These are phyloP conservation scores for Drosophila flavopinicola DNA, from an alignment of 2,888 invertebrate genomes.

Conservation along the genomic window DNA sequence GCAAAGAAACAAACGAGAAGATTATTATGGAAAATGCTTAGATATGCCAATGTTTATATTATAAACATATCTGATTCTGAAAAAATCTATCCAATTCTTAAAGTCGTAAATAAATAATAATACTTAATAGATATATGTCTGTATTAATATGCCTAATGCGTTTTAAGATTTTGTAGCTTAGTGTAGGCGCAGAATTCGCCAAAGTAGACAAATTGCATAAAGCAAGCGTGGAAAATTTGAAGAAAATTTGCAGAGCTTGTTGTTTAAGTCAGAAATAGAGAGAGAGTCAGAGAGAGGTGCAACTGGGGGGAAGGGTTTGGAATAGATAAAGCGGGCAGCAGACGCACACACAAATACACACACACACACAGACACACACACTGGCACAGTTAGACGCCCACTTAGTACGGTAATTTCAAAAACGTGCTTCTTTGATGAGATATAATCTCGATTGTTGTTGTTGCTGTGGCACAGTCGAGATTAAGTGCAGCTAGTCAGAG, in stretches of 20 bases:
- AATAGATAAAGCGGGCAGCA: constrained; percentile 40
- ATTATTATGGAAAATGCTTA: too few relatives aligned
- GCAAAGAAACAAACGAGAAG: constrained; percentile 5
- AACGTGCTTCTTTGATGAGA: constrained; percentile 84
- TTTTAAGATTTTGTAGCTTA: constrained; percentile 25
- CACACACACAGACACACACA: constrained; percentile 31
- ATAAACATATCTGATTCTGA: neutral
- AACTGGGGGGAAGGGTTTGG: neutral
- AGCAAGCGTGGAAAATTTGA: constrained; percentile 79
- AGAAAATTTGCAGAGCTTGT: constrained; percentile 54
- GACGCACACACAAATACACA: constrained; percentile 46
- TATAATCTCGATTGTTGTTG: constrained; percentile 73
- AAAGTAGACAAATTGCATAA: constrained; percentile 76
- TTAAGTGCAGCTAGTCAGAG: constrained; percentile 67
- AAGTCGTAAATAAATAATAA: too few relatives aligned
- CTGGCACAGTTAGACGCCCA: constrained; percentile 82
- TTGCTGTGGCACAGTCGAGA: constrained; percentile 54
- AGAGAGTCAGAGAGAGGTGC: neutral
- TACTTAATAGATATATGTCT: too few relatives aligned
- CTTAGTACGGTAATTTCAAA: constrained; percentile 84
- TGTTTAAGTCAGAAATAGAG: constrained; percentile 6
- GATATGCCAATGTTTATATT: neutral
- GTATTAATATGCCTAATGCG: neutral
- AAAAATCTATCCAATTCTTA: neutral
- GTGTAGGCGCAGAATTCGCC: constrained; percentile 61